phyloP scores from a whole-genome alignment of 2,888 invertebrate species.

The Acleris holmiana region DNA sequence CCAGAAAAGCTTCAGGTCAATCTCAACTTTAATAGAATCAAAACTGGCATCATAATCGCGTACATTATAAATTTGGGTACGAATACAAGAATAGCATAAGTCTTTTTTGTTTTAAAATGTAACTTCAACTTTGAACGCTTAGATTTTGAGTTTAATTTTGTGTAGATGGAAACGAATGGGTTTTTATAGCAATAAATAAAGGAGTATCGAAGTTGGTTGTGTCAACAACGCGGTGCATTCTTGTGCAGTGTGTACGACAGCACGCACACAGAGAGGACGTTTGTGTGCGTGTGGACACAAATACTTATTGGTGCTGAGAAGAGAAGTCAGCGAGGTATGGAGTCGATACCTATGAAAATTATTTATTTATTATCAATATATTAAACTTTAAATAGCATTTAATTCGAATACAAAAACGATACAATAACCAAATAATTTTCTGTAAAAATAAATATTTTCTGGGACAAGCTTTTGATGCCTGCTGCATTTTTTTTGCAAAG shows the following conservation, averaged over 20 bases:
- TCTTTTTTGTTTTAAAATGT: conserved; percentile 15
- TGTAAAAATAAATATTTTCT: no score
- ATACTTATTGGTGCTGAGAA: conserved; percentile 80
- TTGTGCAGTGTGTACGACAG: conserved; percentile 74
- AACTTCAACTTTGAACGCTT: conserved; percentile 33
- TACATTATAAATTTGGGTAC: conserved; percentile 38
- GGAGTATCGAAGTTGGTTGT: conserved; percentile 84
- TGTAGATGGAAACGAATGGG: conserved; percentile 52
- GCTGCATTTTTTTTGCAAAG: no score
- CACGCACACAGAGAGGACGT: conserved; percentile 39
- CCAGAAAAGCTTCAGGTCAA: conserved; percentile 42
- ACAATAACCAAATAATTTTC: neutral
- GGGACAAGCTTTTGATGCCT: no score
- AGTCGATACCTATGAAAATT: conserved; percentile 12
- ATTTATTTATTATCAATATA: neutral
- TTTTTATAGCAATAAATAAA: conserved; percentile 84
- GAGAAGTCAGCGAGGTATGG: conserved; percentile 46
- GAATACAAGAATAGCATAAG: conserved; percentile 52
- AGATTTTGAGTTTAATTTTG: conserved; percentile 43
- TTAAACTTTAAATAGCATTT: no score
- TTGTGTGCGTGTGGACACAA: conserved; percentile 70
- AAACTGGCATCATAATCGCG: conserved; percentile 50
- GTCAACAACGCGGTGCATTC: conserved; percentile 84
- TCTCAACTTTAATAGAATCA: conserved; percentile 44
- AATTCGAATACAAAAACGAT: neutral